phyloP scores from a whole-genome alignment of 2,797 vertebrate species.

The Artibeus jamaicensis region DNA sequence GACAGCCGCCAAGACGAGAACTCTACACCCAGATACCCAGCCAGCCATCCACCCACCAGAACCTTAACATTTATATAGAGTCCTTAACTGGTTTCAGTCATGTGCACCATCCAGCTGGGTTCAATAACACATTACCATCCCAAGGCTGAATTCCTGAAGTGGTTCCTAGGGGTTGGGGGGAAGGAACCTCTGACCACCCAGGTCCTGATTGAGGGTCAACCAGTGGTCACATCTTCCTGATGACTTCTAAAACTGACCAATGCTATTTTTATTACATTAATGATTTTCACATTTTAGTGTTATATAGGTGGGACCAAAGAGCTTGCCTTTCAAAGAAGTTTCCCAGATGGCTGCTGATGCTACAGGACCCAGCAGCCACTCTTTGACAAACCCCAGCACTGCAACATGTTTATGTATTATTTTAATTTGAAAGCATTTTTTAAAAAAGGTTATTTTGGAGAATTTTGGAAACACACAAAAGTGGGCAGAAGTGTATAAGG shows the following conservation, averaged over 20 bases:
- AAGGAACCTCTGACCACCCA: neutral
- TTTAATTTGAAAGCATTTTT: neutral
- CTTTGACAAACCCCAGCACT: neutral
- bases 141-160: neutral
- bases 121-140: neutral
- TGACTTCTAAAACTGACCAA: neutral
- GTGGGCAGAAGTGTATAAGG: neutral
- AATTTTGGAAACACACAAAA: neutral
- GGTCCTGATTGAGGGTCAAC: neutral
- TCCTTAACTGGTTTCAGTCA: neutral
- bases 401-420: neutral
- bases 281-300: neutral
- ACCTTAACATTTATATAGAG: neutral
- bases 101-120: neutral
- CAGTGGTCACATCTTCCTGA: neutral
- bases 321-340: neutral
- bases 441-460: neutral
- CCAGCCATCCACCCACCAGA: neutral
- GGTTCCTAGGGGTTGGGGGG: neutral
- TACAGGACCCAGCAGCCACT: neutral
- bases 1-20: neutral
- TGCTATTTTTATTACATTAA: neutral
- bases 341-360: neutral
- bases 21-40: neutral
- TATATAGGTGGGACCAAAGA: neutral